Evolutionary conservation across 2,797 vertebrate species (phyloP).

Genomic region (Eupleurogrammus muticus): DNA sequence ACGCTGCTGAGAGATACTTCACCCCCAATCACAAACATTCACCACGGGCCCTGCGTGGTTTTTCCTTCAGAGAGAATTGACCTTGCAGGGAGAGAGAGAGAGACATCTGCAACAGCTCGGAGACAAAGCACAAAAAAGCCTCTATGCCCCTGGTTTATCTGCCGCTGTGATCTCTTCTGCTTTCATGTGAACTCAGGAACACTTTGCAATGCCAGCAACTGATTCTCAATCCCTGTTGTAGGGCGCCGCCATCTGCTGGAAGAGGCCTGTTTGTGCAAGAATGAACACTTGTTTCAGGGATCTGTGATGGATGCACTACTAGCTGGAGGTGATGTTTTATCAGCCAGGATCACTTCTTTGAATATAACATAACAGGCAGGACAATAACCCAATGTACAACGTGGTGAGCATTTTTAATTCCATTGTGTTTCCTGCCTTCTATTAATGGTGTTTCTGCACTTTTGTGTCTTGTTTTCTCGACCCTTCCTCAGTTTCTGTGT

Average conservation of each 20-base stretch:
- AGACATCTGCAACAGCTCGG: slow-evolving; percentile 28
- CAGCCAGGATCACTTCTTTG: background rate
- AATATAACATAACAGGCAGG: background rate
- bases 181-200: slow-evolving; percentile 21
- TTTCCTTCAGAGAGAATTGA: slow-evolving; percentile 21
- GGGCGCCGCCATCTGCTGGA: slow-evolving; percentile 67
- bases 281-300: background rate
- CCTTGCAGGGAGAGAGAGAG: slow-evolving; percentile 38
- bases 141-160: slow-evolving; percentile 35
- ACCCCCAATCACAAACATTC: slow-evolving; percentile 32
- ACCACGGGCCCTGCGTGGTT: slow-evolving; percentile 24
- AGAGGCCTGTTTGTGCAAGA: background rate
- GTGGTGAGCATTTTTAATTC: background rate
- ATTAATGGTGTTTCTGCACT: too few relatives aligned
- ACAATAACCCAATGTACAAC: background rate
- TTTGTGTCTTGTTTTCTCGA: too few relatives aligned
- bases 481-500: background rate
- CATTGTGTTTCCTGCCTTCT: background rate
- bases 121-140: slow-evolving; percentile 45
- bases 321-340: background rate
- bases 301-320: background rate
- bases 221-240: slow-evolving; percentile 9
- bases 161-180: slow-evolving; percentile 17
- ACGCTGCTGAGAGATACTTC: slow-evolving; percentile 53
- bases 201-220: background rate